Percentiles rank a stretch among this genome's conserved stretches.
Evolutionary conservation across 2,113 vertebrate genomes (phyloP).

Genomic region (Dasypus novemcinctus): DNA sequence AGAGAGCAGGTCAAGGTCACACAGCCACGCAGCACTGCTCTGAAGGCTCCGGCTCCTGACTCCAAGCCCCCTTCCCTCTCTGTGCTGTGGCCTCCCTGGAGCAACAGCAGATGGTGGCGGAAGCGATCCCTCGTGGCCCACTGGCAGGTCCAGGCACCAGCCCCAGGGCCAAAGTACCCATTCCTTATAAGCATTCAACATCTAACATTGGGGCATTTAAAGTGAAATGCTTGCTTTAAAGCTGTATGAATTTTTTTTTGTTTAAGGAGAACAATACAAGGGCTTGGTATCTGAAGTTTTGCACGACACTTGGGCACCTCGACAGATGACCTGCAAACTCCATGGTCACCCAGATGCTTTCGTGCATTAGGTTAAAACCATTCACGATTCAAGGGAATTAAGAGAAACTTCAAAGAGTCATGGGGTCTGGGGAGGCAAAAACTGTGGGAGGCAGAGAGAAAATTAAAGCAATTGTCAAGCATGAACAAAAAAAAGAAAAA

Average conservation of each 20-base stretch:
- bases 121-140: accelerated
- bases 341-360: background rate
- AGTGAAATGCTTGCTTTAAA: background rate
- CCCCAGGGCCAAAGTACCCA: background rate
- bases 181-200: background rate
- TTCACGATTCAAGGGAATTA: background rate
- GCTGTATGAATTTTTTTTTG: background rate
- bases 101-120: background rate
- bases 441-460: background rate
- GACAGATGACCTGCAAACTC: background rate
- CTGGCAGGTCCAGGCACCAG: background rate
- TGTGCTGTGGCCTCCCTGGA: no score
- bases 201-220: background rate
- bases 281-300: background rate
- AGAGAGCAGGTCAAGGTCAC: background rate
- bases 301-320: background rate
- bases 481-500: no score
- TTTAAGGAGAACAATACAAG: background rate
- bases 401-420: conserved; percentile 10
- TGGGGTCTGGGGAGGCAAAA: background rate
- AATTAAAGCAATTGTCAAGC: background rate
- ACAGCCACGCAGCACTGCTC: background rate
- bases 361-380: background rate
- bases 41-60: background rate
- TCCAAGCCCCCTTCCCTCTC: background rate